Percentiles rank a stretch among this genome's conserved stretches.
phyloP scores from a whole-genome alignment of 1,140 invertebrate genomes.

The Octopus bimaculoides region DNA sequence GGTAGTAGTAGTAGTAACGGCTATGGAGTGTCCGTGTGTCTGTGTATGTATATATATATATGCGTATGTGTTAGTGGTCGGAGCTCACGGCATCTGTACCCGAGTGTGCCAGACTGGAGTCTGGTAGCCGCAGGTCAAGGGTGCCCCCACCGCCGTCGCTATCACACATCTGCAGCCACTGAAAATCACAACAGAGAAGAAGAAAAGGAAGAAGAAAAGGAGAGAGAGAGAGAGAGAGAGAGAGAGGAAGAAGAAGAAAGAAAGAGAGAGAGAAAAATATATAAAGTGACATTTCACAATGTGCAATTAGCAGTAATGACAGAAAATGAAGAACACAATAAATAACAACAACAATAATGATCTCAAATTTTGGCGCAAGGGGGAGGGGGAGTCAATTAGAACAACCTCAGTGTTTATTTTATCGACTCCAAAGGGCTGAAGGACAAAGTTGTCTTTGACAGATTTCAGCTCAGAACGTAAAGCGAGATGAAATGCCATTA shows the following conservation, averaged over 20 bases:
- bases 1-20: neutral
- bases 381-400: too few relatives aligned
- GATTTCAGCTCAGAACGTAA: too few relatives aligned
- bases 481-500: too few relatives aligned
- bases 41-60: neutral
- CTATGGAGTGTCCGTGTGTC: conserved; percentile 5
- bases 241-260: conserved; percentile 13
- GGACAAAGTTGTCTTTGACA: too few relatives aligned
- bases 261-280: neutral
- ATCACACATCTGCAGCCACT: too few relatives aligned
- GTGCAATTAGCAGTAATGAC: neutral
- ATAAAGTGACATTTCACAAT: neutral
- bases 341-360: too few relatives aligned
- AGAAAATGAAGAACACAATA: too few relatives aligned
- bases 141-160: neutral
- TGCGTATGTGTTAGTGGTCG: conserved; percentile 14
- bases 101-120: neutral
- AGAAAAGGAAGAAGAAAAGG: neutral
- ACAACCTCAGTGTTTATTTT: too few relatives aligned
- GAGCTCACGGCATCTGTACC: conserved; percentile 5
- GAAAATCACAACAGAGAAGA: neutral
- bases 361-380: too few relatives aligned
- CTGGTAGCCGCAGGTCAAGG: neutral
- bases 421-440: too few relatives aligned
- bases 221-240: conserved; percentile 5